Evolutionary conservation across 2,113 vertebrate species (phyloP), one percentile per base, ranked within the genome.

Genomic region (Myodes glareolus): DNA sequence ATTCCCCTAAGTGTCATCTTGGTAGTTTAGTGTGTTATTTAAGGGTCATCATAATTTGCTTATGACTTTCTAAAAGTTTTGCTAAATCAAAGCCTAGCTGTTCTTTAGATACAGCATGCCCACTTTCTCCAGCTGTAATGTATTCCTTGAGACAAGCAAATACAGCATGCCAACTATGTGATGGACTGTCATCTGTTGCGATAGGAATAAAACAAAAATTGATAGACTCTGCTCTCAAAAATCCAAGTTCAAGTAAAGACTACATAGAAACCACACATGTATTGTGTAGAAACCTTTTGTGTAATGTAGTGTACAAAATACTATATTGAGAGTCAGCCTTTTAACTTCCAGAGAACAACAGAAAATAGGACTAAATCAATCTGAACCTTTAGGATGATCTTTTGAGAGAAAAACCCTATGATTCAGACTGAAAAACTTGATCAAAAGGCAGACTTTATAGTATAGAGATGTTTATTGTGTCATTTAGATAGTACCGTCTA

Each of bases 101-200:
- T 65, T 31, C 25, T 85, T 17, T 65, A 85, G 23, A 61, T 82
- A 25, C 16, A 85, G 19, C 25, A 31, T 39, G 52, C 29, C 12
- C 3, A 39, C 55, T 63, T 84, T 84, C 25, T 45, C 58, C 1
- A 65, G 13, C 17, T 85, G 2, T 31, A 85, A 85, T 5, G 0
- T 29, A 42, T 84, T 84, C 4, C 7, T 42, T 63, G 81, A 42
- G 13, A 29, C 5, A 63, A 16, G 39, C 27, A 63, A 31, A 45
- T 65, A 31, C 0, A 0, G 8, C 58, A 42, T 42, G 55, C 7
- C 81, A 63, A 17, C 1, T 19, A 31, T 29, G 0, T 45, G 39
- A 61, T 39, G 14, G 27, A 45, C 7, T 85, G 58, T 45, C 31
- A 42, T 19, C n/a, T 84, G 8, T 19, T 85, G n/a, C 31, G 25